Base-by-base conservation (phyloP, 2,113 vertebrate genomes). In the Centrocercus urophasianus region DNA sequence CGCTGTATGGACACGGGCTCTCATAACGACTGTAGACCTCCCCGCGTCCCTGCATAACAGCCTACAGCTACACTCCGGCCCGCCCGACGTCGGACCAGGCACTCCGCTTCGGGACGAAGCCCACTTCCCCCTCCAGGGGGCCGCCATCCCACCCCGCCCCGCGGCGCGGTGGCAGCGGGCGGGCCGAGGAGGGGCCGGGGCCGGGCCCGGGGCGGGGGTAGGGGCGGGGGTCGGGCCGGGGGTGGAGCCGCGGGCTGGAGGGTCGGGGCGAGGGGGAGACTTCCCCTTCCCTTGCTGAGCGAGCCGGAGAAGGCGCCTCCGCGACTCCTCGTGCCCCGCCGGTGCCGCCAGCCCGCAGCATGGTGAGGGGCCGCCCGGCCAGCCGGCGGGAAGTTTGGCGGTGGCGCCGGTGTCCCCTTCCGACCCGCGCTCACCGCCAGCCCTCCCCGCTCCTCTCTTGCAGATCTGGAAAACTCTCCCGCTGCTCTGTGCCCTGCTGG, bases 381-480 rank as follows among this genome's bases (percentile, higher is more conserved):
- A 56, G 30, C 45, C 27, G 36, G 42, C 32, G 50, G 72, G 86
- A 97, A 97, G 92, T 97, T 96, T 88, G 71, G 90, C 47, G 92
- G 91, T 80, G 83, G 25, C 25, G 25, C 25, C 50, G 50, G 50
- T 27, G 50, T 24, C 48, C 48, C 50, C 50, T 16, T 32, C 24
- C 48, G 20, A 30, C 34, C 75, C 21, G 32, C 42, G 11, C 73
- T 78, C 82, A 85, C 60, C 74, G 20, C 67, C 36, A 20, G 28
- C 21, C 36, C 13, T 28, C 28, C 36, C 47, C 30, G 32, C 63
- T 69, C 47, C 57, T 95, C 90, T 96, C 63, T 94, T 93, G 89
- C 96, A 97, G 97, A 93, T 97, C 93, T 96, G 97, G 96, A 97
- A 88, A 94, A 97, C 93, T 90, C 96, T 97, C 70, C 90, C 96